A percentile compares a stretch with the other conserved stretches of the same genome.
Conservation (phyloP, 1,140 invertebrate species). For the Drosophila athabasca region DNA sequence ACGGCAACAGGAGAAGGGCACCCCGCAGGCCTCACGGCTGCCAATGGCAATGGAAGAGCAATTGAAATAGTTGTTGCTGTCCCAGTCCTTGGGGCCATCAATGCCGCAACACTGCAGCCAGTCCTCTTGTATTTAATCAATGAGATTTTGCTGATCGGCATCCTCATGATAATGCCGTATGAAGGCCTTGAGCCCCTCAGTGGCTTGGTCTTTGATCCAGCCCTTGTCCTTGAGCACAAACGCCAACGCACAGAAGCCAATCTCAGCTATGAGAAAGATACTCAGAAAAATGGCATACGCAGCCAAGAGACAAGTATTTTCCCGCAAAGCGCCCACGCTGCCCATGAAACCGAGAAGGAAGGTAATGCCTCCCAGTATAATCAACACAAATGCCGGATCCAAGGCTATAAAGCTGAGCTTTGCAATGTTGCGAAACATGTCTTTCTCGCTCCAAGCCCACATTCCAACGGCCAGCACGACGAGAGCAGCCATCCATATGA, state of each 20-base stretch:
- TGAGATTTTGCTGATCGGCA: constrained; percentile 98
- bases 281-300: constrained; percentile 96
- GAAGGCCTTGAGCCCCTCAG: constrained; percentile 95
- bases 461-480: constrained; percentile 94
- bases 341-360: constrained; percentile 98
- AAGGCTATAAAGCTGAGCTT: constrained; percentile 94
- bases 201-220: constrained; percentile 97
- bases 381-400: constrained; percentile 97
- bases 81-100: constrained; percentile 97
- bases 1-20: constrained; percentile 98
- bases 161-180: constrained; percentile 98
- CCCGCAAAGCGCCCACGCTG: constrained; percentile 96
- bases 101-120: constrained; percentile 99
- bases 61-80: constrained; percentile 98
- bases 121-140: constrained; percentile 99
- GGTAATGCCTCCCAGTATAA: constrained; percentile 95
- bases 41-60: constrained; percentile 94
- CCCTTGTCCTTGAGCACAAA: constrained; percentile 96
- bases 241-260: constrained; percentile 94
- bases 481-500: constrained; percentile 96
- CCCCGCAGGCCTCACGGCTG: constrained; percentile 98
- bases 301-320: constrained; percentile 94
- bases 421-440: constrained; percentile 96
- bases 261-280: constrained; percentile 94
- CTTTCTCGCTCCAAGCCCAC: constrained; percentile 99